Percentiles rank a stretch among this genome's conserved stretches.
phyloP scores from a whole-genome alignment of 2,888 invertebrate species.

The Cryptus armator region DNA sequence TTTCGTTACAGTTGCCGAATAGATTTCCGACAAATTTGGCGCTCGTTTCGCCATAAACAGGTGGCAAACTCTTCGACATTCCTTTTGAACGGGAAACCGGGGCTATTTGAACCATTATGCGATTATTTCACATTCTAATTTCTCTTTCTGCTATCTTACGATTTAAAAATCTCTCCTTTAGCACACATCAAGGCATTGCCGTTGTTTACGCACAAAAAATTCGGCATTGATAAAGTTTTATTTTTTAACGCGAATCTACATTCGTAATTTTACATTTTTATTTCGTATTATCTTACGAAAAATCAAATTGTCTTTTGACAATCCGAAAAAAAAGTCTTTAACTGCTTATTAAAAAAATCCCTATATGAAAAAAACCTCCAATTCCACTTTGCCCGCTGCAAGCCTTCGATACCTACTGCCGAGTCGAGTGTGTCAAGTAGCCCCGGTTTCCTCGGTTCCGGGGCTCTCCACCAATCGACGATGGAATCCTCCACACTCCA shows the following conservation, averaged over 20 bases:
- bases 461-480: background rate
- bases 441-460: background rate
- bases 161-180: background rate
- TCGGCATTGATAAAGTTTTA: background rate
- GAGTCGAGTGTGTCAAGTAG: background rate
- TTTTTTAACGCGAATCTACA: background rate
- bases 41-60: background rate
- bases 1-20: background rate
- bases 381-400: background rate
- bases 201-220: background rate
- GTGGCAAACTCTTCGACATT: background rate
- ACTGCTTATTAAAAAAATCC: background rate
- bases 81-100: background rate
- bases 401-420: background rate
- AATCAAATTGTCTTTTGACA: background rate
- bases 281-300: background rate
- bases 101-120: background rate
- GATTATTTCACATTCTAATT: background rate
- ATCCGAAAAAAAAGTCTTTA: background rate
- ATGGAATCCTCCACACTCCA: constrained; percentile 51
- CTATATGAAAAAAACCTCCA: background rate
- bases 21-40: background rate
- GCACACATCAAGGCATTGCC: background rate
- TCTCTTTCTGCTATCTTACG: background rate
- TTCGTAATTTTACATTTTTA: background rate